These are phyloP conservation scores for Melipona beecheii DNA, from an alignment of 2,888 invertebrate genomes.

Conservation along the genomic window DNA sequence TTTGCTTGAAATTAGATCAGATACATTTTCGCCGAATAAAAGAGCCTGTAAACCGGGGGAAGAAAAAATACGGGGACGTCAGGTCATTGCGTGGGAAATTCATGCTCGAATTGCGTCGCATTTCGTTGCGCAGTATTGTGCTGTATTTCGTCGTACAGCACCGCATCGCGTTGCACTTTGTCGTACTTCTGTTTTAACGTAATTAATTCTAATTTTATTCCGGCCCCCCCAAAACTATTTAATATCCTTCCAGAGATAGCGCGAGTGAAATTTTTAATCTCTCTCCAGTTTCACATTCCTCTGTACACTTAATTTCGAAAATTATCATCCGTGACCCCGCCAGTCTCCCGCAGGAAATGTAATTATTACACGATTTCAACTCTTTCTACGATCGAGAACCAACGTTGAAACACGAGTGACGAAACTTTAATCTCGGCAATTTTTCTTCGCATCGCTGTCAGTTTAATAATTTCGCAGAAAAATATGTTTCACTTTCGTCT, in stretches of 20 bases:
- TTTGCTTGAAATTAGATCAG: no score
- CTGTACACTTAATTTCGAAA: background rate
- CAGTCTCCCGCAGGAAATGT: background rate
- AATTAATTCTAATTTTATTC: constrained; percentile 6
- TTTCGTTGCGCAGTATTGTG: background rate
- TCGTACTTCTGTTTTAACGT: constrained; percentile 5
- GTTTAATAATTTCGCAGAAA: background rate
- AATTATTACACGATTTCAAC: no score
- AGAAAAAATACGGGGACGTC: background rate
- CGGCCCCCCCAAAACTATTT: background rate
- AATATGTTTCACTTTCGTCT: background rate
- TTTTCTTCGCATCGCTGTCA: background rate
- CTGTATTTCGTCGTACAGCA: background rate
- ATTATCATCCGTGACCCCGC: background rate
- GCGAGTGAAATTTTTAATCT: background rate
- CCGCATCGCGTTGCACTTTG: background rate
- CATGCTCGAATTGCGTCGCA: background rate
- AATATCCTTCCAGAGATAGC: background rate
- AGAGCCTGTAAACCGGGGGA: background rate
- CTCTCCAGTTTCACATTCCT: background rate
- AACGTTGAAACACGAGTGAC: background rate
- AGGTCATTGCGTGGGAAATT: background rate
- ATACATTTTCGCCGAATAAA: background rate
- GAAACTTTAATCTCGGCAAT: background rate
- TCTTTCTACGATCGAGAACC: background rate